phyloP scores from a whole-genome alignment of 53 echinoderm and acorn worm genomes.

The Actinopyga echinites region DNA sequence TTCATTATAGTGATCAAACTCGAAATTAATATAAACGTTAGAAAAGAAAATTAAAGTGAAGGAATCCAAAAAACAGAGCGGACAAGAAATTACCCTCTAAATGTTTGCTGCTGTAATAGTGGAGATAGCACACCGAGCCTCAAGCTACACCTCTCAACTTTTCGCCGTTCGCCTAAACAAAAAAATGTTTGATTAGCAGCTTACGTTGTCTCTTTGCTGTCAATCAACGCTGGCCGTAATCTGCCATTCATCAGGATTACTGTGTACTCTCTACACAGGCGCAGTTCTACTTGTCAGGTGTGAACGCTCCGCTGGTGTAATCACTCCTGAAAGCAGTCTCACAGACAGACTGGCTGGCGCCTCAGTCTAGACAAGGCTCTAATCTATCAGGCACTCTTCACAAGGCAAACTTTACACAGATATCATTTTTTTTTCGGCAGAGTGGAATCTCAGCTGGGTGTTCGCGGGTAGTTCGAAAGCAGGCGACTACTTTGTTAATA shows the following conservation, averaged over 20 bases:
- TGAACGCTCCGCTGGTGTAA: constrained; percentile 14
- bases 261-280: not conserved
- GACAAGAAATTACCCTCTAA: too few species aligned
- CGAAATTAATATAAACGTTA: too few species aligned
- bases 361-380: constrained; percentile 35
- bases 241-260: constrained; percentile 35
- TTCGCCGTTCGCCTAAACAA: constrained; percentile 11
- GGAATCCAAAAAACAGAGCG: too few species aligned
- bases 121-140: too few species aligned
- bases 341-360: constrained; percentile 52
- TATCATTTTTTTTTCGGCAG: too few species aligned
- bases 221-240: constrained; percentile 14
- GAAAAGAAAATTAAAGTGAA: too few species aligned
- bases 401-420: not conserved
- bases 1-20: too few species aligned
- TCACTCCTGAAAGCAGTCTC: constrained; percentile 41
- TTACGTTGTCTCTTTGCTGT: not conserved
- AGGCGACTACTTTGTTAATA: too few species aligned
- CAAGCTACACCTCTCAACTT: not conserved
- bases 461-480: too few species aligned
- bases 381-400: constrained; percentile 36
- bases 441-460: too few species aligned
- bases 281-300: constrained; percentile 42
- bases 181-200: constrained; percentile 31
- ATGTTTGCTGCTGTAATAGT: too few species aligned